Evolutionary conservation across 2,113 vertebrate species (phyloP).

Genomic region (Psophia crepitans): DNA sequence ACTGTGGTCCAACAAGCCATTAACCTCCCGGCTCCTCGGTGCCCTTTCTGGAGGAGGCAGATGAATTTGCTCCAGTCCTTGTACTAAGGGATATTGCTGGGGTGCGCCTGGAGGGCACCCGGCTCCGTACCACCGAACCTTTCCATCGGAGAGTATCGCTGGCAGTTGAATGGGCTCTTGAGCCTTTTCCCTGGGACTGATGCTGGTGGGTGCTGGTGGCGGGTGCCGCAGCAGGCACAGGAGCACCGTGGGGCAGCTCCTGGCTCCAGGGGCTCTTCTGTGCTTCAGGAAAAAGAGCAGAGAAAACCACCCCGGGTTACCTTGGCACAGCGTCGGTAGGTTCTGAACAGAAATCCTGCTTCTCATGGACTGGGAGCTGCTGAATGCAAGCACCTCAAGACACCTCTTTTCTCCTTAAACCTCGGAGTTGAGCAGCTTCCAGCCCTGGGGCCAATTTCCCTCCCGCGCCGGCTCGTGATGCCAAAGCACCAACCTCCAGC

Average conservation of each 20-base stretch:
- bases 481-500: not conserved
- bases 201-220: not conserved
- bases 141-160: rapidly evolving
- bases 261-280: rapidly evolving
- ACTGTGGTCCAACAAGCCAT: rapidly evolving
- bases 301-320: not conserved
- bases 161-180: rapidly evolving
- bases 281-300: not conserved
- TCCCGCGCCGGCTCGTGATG: not conserved
- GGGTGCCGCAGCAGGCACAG: rapidly evolving
- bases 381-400: not conserved
- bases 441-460: not conserved
- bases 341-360: not conserved
- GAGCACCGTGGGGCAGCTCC: not conserved
- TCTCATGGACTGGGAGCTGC: not conserved
- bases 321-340: rapidly evolving
- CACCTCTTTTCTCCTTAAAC: not conserved
- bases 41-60: not conserved
- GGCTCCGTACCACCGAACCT: rapidly evolving
- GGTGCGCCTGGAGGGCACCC: not conserved
- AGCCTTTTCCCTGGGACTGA: not conserved
- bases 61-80: not conserved
- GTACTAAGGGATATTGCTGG: rapidly evolving
- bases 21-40: not conserved
- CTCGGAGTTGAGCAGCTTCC: not conserved